These are phyloP conservation scores for Bimastos eiseni DNA, from an alignment of 2,888 invertebrate genomes.

Conservation along the genomic window DNA sequence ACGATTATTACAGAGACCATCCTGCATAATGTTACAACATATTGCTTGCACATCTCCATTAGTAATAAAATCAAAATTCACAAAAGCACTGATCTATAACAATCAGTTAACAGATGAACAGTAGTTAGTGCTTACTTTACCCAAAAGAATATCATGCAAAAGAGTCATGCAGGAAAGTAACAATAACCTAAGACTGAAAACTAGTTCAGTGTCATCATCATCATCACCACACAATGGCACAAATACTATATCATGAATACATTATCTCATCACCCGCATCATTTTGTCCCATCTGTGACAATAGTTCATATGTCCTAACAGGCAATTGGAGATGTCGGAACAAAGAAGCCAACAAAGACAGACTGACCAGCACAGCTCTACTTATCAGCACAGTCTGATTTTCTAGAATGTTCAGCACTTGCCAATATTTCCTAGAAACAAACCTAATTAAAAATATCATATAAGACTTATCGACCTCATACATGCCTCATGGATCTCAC, in stretches of 20 bases:
- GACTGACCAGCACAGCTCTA: too few relatives aligned
- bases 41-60: background rate
- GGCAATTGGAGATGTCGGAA: background rate
- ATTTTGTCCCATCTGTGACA: background rate
- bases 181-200: background rate
- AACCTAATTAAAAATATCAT: too few relatives aligned
- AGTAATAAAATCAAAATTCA: background rate
- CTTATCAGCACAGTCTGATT: too few relatives aligned
- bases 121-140: background rate
- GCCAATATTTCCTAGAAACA: too few relatives aligned
- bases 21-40: background rate
- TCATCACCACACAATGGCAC: too few relatives aligned
- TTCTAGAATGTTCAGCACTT: too few relatives aligned
- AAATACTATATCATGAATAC: too few relatives aligned
- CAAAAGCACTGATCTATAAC: background rate
- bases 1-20: background rate
- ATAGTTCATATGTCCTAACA: background rate
- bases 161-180: background rate
- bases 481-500: too few relatives aligned
- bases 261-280: background rate
- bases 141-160: background rate
- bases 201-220: background rate
- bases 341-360: background rate
- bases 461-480: too few relatives aligned
- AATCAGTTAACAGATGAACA: too few relatives aligned